These are phyloP conservation scores for Drosophila repletoides DNA, from an alignment of 1,140 invertebrate species.

Conservation along the genomic window DNA sequence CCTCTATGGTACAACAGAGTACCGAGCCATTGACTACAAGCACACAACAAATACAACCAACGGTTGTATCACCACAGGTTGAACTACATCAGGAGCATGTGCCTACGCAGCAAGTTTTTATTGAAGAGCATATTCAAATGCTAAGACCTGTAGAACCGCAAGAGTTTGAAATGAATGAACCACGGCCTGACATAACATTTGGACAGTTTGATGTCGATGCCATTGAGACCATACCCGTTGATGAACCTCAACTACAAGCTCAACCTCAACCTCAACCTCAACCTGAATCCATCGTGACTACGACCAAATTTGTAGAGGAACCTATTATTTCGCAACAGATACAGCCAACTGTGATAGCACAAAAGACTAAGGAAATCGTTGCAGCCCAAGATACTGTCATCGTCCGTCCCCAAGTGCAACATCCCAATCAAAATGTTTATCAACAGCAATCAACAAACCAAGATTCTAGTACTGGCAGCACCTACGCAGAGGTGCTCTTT, in stretches of 20 bases:
- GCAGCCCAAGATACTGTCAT: constrained; percentile 21
- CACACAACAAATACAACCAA: constrained; percentile 63
- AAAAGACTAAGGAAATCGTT: constrained; percentile 27
- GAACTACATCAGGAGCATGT: constrained; percentile 7
- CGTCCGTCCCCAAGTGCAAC: constrained; percentile 50
- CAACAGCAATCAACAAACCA: constrained; percentile 33
- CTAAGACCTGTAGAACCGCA: constrained; percentile 62
- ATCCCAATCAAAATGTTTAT: constrained; percentile 17
- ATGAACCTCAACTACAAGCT: constrained; percentile 4
- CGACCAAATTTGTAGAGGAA: constrained; percentile 50
- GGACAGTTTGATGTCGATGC: constrained; percentile 79
- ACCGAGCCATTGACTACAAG: constrained; percentile 57
- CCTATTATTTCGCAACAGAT: constrained; percentile 33
- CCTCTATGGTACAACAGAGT: constrained; percentile 70
- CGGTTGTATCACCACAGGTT: constrained; percentile 4
- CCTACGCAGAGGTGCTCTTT: constrained; percentile 79
- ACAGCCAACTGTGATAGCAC: constrained; percentile 66
- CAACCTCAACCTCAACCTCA: constrained; percentile 7
- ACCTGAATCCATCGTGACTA: constrained; percentile 8
- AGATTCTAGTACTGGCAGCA: constrained; percentile 65
- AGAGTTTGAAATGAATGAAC: constrained; percentile 69
- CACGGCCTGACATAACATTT: constrained; percentile 74
- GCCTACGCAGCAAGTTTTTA: constrained; percentile 41
- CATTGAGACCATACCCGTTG: constrained; percentile 67
- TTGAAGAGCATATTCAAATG: constrained; percentile 61